Conservation (phyloP, 2,888 invertebrate genomes). For the Hoplodrina ambigua region DNA sequence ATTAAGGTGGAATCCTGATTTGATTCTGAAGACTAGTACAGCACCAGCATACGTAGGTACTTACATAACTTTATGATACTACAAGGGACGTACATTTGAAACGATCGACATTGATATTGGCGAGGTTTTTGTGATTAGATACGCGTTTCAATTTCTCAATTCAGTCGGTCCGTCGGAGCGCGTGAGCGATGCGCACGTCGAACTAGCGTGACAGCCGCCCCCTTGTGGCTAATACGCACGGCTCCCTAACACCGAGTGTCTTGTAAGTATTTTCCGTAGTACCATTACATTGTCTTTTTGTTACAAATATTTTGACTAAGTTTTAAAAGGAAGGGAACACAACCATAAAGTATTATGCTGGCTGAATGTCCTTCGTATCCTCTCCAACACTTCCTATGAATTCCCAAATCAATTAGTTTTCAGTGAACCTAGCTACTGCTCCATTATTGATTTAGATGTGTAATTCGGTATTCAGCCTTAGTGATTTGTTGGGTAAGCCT, state of each 20-base stretch:
- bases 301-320: not conserved
- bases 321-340: not conserved
- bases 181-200: conserved; percentile 85
- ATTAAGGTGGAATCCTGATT: conserved; percentile 71
- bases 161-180: conserved; percentile 86
- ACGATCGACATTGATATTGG: conserved; percentile 66
- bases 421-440: not conserved
- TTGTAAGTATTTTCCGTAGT: conserved; percentile 31
- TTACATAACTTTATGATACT: conserved; percentile 47
- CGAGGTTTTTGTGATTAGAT: conserved; percentile 76
- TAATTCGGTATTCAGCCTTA: conserved; percentile 29
- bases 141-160: conserved; percentile 88
- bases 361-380: not conserved
- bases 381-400: not conserved
- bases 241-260: conserved; percentile 45
- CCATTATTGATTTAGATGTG: conserved; percentile 68
- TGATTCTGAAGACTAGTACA: conserved; percentile 62
- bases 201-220: conserved; percentile 75
- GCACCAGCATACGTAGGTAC: conserved; percentile 25
- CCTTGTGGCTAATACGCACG: conserved; percentile 57
- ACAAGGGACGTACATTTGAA: conserved; percentile 49
- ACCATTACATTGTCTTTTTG: conserved; percentile 37
- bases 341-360: not conserved
- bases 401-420: conserved; percentile 8
- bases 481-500: conserved; percentile 11